These are phyloP conservation scores for Zonitis immaculata DNA, from an alignment of 2,888 invertebrate species.

Conservation along the genomic window DNA sequence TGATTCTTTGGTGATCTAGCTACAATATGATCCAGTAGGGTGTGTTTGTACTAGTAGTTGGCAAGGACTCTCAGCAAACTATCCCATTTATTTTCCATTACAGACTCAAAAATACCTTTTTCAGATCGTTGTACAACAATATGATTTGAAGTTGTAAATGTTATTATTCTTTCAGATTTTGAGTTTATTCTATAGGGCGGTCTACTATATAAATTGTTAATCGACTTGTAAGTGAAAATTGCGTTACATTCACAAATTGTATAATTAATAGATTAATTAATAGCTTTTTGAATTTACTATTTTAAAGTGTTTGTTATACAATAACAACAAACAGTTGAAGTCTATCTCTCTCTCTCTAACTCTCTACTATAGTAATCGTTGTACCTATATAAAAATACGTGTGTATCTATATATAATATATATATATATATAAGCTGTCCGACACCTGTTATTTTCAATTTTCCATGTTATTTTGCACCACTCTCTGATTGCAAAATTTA, in stretches of 20 bases:
- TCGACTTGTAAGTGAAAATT: not conserved
- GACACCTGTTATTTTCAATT: slow-evolving; percentile 50
- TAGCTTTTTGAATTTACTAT: slow-evolving; percentile 40
- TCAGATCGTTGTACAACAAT: no score
- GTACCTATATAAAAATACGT: slow-evolving; percentile 4
- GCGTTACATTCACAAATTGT: slow-evolving; percentile 32
- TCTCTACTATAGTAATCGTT: not conserved
- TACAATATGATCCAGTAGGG: no score
- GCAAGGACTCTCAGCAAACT: no score
- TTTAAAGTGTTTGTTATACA: slow-evolving; percentile 35
- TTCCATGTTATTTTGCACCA: slow-evolving; percentile 43
- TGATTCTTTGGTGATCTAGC: no score
- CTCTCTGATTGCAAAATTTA: slow-evolving; percentile 43
- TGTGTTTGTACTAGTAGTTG: no score
- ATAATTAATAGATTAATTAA: slow-evolving; percentile 44
- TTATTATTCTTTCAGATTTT: no score
- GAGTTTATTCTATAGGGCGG: not conserved
- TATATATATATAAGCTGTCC: slow-evolving; percentile 24
- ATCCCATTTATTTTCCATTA: no score
- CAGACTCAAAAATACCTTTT: no score
- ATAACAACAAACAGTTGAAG: slow-evolving; percentile 18
- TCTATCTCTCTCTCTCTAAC: no score
- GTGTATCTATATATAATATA: slow-evolving; percentile 23
- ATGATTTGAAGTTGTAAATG: no score
- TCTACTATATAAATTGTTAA: not conserved